Percentiles rank a stretch among this genome's conserved stretches.
phyloP scores from a whole-genome alignment of 2,888 invertebrate species.

The Craniophora ligustri region DNA sequence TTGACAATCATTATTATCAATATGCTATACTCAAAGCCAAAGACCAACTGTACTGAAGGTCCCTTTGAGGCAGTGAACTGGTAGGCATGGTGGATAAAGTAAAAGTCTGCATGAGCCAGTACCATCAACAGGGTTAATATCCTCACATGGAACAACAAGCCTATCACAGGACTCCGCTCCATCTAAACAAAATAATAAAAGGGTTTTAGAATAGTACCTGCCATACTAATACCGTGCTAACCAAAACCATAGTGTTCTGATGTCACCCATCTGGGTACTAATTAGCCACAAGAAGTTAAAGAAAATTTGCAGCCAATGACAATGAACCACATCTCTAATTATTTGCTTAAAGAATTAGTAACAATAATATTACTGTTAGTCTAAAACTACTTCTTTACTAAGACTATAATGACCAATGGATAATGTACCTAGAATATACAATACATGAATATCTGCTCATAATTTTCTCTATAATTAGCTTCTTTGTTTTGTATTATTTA shows the following conservation, averaged over 20 bases:
- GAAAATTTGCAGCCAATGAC: too few species aligned
- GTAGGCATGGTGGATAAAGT: slow-evolving; percentile 98
- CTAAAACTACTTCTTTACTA: too few species aligned
- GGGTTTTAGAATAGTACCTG: background rate
- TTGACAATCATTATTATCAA: slow-evolving; percentile 97
- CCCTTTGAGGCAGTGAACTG: slow-evolving; percentile 97
- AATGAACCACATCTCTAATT: too few species aligned
- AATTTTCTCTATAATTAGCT: slow-evolving; percentile 16
- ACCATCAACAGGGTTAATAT: slow-evolving; percentile 95
- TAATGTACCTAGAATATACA: too few species aligned
- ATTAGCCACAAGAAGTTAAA: too few species aligned
- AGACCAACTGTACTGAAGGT: slow-evolving; percentile 99
- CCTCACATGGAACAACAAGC: slow-evolving; percentile 97
- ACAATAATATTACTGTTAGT: too few species aligned
- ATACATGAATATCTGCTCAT: too few species aligned
- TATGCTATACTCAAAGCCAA: slow-evolving; percentile 99
- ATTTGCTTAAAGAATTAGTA: too few species aligned
- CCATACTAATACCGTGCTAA: too few species aligned
- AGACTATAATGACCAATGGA: too few species aligned
- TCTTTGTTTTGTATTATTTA: slow-evolving; percentile 34
- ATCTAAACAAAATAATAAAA: slow-evolving; percentile 90
- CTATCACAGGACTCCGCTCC: slow-evolving; percentile 99
- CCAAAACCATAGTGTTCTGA: too few species aligned
- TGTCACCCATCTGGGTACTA: too few species aligned
- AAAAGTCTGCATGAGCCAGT: slow-evolving; percentile 94